Base-by-base conservation (phyloP, 2,888 invertebrate genomes). In the Drosophila borborema region DNA sequence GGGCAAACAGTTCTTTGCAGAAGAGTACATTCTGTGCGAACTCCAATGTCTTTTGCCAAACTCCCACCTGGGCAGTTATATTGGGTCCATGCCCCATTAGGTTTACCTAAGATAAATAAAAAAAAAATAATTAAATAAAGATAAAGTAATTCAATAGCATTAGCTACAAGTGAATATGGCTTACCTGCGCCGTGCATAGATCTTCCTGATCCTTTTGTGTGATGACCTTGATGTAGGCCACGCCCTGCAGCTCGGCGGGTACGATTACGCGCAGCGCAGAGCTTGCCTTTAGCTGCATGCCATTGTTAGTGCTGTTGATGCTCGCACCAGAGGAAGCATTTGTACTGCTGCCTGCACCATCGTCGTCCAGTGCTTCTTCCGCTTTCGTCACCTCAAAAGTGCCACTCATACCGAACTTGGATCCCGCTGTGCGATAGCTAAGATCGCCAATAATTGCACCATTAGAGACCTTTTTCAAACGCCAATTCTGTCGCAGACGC, bases 21-120 rank as follows among this genome's bases (percentile, higher is more conserved):
- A 99, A 99, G 23, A 99, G 94, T 34, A 99, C 98, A 93, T 99
- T 99, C 92, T 99, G 99, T 0, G 99, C 99, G 0, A 98, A 97
- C 92, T 99, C 99, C n/a, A 99, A 94, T 86, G 98, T 98, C 91
- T 98, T 97, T 87, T 99, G 98, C 99, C 99, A 99, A 90, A 98
- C 95, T 0, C 95, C 95, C 9, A 85, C 89, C 67, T 95, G 92
- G 69, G 96, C 96, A 1, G 96, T 94, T 70, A 95, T 94, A 62
- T 95, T 95, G 0, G 96, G 96, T 51, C 96, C 96, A 81, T 96
- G 95, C 1, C 96, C 96, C 16, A 97, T 95, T 0, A 97, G 94
- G 91, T 96, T 97, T 5, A 98, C 95, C 77, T 77, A 20, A 0
- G 31, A 46, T 5, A 0, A 7, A 12, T n/a, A n/a, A n/a, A n/a